Percentiles rank a stretch among this genome's conserved stretches.
Conservation (phyloP, 1,140 invertebrate species). For the Charaxes varanes region DNA sequence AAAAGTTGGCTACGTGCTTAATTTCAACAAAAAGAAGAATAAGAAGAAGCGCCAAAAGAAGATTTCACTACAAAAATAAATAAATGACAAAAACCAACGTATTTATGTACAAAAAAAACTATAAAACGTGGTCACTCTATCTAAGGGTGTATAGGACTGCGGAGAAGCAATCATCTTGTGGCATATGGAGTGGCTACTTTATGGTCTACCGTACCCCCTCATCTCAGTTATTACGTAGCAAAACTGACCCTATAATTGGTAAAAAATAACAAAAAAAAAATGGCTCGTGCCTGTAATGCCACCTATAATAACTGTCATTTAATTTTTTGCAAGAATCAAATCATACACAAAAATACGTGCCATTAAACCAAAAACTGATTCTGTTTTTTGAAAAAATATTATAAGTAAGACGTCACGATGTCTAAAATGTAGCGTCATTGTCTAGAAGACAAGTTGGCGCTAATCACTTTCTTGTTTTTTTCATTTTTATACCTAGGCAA, state of each 20-base stretch:
- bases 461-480: too few relatives aligned
- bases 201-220: constrained; percentile 16
- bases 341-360: neutral
- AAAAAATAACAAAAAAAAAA: constrained; percentile 20
- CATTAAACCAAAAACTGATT: neutral
- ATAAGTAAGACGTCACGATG: too few relatives aligned
- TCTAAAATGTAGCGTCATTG: too few relatives aligned
- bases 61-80: too few relatives aligned
- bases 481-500: too few relatives aligned
- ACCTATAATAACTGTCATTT: constrained; percentile 11
- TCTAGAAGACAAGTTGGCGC: too few relatives aligned
- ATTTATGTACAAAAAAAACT: neutral
- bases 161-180: constrained; percentile 27
- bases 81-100: too few relatives aligned
- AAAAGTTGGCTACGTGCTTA: too few relatives aligned
- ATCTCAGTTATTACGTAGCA: constrained; percentile 25
- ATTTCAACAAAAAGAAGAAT: too few relatives aligned
- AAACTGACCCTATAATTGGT: constrained; percentile 18
- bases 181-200: constrained; percentile 43
- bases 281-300: constrained; percentile 23
- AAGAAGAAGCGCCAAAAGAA: too few relatives aligned
- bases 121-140: constrained; percentile 22
- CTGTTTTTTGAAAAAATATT: too few relatives aligned
- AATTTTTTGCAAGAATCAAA: neutral
- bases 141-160: constrained; percentile 14